Evolutionary conservation across 2,113 vertebrate genomes (phyloP).

Genomic region (Collichthys lucidus): DNA sequence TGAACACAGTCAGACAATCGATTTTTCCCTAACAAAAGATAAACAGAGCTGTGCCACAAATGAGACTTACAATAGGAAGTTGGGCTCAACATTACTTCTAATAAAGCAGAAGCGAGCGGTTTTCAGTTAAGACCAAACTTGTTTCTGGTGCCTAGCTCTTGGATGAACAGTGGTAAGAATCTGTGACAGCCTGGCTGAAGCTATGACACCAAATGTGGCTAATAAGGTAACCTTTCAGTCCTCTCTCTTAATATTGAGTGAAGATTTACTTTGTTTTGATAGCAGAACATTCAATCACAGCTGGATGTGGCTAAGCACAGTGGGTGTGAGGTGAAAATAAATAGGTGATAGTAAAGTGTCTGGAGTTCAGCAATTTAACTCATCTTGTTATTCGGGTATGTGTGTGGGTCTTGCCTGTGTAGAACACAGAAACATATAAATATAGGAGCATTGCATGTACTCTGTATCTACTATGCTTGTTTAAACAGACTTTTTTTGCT

Average conservation of each 20-base stretch:
- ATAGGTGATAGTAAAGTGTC: conserved; percentile 35
- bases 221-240: conserved; percentile 39
- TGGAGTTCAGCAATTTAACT: conserved; percentile 22
- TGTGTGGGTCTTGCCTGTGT: background rate
- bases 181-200: conserved; percentile 31
- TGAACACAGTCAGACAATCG: background rate
- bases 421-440: background rate
- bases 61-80: background rate
- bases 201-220: conserved; percentile 40
- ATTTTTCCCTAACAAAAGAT: background rate
- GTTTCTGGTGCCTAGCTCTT: conserved; percentile 27
- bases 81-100: background rate
- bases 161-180: conserved; percentile 27
- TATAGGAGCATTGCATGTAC: background rate
- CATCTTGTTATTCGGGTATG: conserved; percentile 29
- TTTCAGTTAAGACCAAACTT: conserved; percentile 19
- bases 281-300: conserved; percentile 61
- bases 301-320: conserved; percentile 33
- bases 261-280: conserved; percentile 55
- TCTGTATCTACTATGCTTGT: too few species aligned
- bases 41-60: background rate
- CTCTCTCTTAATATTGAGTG: conserved; percentile 37
- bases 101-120: conserved; percentile 8
- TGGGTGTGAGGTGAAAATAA: conserved; percentile 39
- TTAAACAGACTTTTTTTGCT: background rate